Conservation (phyloP, 2,888 invertebrate species). For the Phaedon cochleariae region DNA sequence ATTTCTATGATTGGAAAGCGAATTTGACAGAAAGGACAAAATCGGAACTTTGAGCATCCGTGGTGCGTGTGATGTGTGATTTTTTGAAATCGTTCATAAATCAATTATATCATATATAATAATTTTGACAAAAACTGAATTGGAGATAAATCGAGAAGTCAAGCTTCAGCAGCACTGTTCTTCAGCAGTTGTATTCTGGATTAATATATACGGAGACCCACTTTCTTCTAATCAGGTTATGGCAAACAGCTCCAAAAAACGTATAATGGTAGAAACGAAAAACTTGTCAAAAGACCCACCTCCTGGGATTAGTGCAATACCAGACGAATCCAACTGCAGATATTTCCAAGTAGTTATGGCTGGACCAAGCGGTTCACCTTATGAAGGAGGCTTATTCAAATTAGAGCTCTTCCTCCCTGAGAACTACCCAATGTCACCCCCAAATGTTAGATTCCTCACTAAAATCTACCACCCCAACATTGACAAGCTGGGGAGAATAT, state of each 20-base stretch:
- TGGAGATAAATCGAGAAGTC: no score
- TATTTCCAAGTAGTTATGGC: slow-evolving; percentile 95
- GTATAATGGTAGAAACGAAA: slow-evolving; percentile 97
- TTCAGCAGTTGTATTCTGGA: not conserved
- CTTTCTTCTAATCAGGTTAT: slow-evolving; percentile 29
- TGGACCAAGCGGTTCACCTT: slow-evolving; percentile 94
- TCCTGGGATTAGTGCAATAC: slow-evolving; percentile 95
- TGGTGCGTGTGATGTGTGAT: no score
- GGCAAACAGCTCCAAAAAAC: slow-evolving; percentile 71
- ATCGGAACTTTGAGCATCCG: no score
- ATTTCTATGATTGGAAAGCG: no score
- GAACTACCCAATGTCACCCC: slow-evolving; percentile 99
- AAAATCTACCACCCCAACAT: slow-evolving; percentile 99
- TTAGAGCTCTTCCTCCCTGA: slow-evolving; percentile 98
- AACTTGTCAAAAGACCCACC: slow-evolving; percentile 97
- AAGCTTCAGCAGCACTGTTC: no score
- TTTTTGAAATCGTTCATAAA: no score
- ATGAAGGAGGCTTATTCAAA: slow-evolving; percentile 98
- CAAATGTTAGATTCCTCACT: slow-evolving; percentile 98
- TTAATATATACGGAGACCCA: not conserved
- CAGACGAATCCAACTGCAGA: slow-evolving; percentile 94
- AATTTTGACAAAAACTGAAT: no score
- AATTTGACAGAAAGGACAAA: no score
- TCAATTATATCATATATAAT: no score
- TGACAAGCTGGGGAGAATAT: slow-evolving; percentile 98